phyloP scores from a whole-genome alignment of 1,140 invertebrate species.

The Drosophila gunungcola region DNA sequence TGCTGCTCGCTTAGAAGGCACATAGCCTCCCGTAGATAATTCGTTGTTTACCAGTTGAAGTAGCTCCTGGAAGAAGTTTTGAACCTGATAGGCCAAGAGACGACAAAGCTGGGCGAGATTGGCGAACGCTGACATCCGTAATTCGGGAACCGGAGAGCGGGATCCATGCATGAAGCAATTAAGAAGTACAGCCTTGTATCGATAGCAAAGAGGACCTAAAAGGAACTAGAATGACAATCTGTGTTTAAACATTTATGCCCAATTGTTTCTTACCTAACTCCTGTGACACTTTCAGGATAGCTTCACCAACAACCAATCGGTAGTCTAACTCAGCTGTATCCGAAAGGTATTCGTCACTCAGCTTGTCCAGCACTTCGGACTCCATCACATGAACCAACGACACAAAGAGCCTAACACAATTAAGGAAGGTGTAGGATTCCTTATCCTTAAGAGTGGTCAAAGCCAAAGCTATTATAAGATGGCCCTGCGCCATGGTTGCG shows the following conservation, averaged over 20 bases:
- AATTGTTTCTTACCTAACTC: constrained; percentile 87
- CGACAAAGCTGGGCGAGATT: constrained; percentile 92
- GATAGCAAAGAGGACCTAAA: constrained; percentile 88
- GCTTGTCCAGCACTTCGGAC: constrained; percentile 69
- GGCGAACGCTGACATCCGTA: constrained; percentile 91
- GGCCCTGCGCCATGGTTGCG: constrained; percentile 59
- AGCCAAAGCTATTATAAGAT: constrained; percentile 71
- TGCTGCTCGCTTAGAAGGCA: constrained; percentile 90
- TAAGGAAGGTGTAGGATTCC: constrained; percentile 82
- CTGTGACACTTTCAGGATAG: constrained; percentile 89
- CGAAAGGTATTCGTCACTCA: constrained; percentile 75
- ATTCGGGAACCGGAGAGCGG: constrained; percentile 88
- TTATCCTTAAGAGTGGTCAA: constrained; percentile 63
- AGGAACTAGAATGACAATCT: not conserved
- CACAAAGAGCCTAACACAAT: constrained; percentile 76
- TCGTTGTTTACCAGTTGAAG: constrained; percentile 88
- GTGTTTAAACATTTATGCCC: not conserved
- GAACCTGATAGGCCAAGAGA: constrained; percentile 89
- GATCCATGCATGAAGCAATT: constrained; percentile 89
- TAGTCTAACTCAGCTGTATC: constrained; percentile 65
- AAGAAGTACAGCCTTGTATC: constrained; percentile 89
- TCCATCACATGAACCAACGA: constrained; percentile 71
- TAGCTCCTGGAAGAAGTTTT: constrained; percentile 89
- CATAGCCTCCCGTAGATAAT: constrained; percentile 87
- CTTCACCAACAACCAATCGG: constrained; percentile 91